Evolutionary conservation across 2,113 vertebrate species (phyloP).

Genomic region (Platysternon megacephalum): DNA sequence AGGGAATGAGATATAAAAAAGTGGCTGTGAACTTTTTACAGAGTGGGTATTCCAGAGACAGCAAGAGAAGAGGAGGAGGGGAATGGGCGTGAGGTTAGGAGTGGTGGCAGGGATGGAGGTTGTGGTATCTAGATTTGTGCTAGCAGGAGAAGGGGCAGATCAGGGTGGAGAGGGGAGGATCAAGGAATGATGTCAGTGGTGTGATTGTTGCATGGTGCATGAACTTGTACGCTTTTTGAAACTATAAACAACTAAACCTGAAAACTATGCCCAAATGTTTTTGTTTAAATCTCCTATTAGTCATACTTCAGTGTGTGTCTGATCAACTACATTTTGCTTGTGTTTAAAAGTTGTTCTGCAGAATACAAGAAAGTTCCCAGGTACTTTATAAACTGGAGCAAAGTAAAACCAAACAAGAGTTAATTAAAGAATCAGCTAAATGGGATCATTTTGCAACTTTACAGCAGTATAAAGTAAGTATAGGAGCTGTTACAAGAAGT

Average conservation of each 20-base stretch:
- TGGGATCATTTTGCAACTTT: constrained; percentile 74
- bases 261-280: not conserved
- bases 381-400: constrained; percentile 86
- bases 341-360: constrained; percentile 85
- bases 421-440: constrained; percentile 34
- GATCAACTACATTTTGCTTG: constrained; percentile 26
- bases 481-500: not conserved
- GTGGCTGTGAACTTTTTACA: not conserved
- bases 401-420: constrained; percentile 65
- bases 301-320: not conserved
- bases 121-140: not conserved
- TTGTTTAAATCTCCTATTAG: not conserved
- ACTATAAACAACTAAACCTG: not conserved
- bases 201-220: not conserved
- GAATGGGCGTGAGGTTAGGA: not conserved
- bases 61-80: not conserved
- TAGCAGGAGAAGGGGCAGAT: not conserved
- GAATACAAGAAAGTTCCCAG: constrained; percentile 91
- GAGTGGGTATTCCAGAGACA: not conserved
- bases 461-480: constrained; percentile 82
- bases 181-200: not conserved
- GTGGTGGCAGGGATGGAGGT: not conserved
- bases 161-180: not conserved
- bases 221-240: not conserved
- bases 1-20: not conserved